Percentiles rank a stretch among this genome's conserved stretches.
Evolutionary conservation across 2,888 invertebrate genomes (phyloP).

Genomic region (Hypomecis punctinalis): DNA sequence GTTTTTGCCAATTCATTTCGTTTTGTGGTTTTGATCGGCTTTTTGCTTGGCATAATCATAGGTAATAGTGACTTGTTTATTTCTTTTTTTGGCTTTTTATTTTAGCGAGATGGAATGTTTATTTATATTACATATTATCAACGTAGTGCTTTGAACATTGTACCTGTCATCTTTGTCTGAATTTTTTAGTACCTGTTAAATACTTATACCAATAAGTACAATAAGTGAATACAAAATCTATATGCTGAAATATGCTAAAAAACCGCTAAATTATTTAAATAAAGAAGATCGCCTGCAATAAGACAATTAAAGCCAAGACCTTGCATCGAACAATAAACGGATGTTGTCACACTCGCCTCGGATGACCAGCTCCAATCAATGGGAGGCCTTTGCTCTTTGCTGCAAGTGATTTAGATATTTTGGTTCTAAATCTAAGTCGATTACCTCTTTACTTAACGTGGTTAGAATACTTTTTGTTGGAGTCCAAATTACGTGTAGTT

Average conservation of each 20-base stretch:
- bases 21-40: not conserved
- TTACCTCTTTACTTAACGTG: not conserved
- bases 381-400: conserved; percentile 41
- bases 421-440: not conserved
- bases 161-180: too few relatives aligned
- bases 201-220: too few relatives aligned
- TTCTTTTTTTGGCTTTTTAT: not conserved
- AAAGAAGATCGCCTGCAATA: conserved; percentile 24
- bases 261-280: conserved; percentile 11
- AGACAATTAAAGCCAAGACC: conserved; percentile 40
- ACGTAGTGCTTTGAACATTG: too few relatives aligned
- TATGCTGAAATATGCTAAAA: not conserved
- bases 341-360: conserved; percentile 46
- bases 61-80: not conserved
- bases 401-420: conserved; percentile 3
- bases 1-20: not conserved
- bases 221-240: not conserved
- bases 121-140: too few relatives aligned
- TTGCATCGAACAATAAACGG: conserved; percentile 55
- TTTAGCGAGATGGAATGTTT: not conserved
- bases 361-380: conserved; percentile 46
- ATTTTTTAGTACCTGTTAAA: too few relatives aligned
- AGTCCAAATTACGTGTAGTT: too few relatives aligned
- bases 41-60: not conserved
- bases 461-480: too few relatives aligned